Evolutionary conservation across 2,888 invertebrate species (phyloP).

Genomic region (Ariolimax columbianus): DNA sequence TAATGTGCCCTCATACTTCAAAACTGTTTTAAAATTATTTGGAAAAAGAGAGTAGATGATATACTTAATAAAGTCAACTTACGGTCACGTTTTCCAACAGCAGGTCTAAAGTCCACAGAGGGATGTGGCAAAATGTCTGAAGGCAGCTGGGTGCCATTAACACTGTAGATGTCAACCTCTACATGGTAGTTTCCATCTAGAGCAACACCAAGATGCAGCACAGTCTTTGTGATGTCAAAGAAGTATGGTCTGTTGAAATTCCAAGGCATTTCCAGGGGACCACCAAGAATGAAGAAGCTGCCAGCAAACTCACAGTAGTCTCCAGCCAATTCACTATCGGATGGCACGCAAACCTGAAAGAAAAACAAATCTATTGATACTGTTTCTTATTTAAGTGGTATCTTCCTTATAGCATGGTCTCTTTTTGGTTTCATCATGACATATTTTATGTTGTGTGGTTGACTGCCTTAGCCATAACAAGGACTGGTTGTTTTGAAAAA

Average conservation of each 20-base stretch:
- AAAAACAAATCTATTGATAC: no score
- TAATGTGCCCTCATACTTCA: no score
- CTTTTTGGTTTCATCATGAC: no score
- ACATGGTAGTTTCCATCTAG: slow-evolving; percentile 52
- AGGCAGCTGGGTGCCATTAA: slow-evolving; percentile 54
- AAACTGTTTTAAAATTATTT: no score
- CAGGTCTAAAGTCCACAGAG: slow-evolving; percentile 47
- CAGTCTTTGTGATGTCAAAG: slow-evolving; percentile 56
- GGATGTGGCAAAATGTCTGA: slow-evolving; percentile 46
- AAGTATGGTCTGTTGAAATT: slow-evolving; percentile 53
- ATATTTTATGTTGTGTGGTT: no score
- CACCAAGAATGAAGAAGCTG: slow-evolving; percentile 57
- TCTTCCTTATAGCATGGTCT: no score
- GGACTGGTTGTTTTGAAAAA: no score
- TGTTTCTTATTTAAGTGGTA: no score
- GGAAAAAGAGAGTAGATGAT: not conserved
- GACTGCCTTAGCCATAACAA: no score
- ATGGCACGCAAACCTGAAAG: slow-evolving; percentile 47
- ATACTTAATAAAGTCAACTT: slow-evolving; percentile 14
- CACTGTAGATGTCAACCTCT: slow-evolving; percentile 47
- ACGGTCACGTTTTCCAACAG: slow-evolving; percentile 53
- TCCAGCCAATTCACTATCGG: slow-evolving; percentile 1
- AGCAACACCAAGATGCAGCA: slow-evolving; percentile 33
- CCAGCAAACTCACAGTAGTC: slow-evolving; percentile 56
- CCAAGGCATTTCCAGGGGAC: slow-evolving; percentile 58